phyloP scores from a whole-genome alignment of 2,888 invertebrate genomes.

The Stenolophus ochropezus region DNA sequence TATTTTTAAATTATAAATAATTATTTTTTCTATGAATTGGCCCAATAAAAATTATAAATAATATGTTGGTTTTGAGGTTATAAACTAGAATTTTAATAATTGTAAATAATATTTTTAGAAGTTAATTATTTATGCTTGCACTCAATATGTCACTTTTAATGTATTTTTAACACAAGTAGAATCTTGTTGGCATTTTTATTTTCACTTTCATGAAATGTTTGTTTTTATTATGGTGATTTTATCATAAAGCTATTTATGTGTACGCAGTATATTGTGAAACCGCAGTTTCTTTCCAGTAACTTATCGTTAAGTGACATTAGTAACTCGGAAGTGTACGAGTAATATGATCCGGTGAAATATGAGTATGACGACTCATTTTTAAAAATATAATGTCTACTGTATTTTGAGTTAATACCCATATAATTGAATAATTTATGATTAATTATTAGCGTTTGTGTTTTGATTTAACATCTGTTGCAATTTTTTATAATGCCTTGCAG shows the following conservation, averaged over 20 bases:
- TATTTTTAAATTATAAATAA: constrained; percentile 16
- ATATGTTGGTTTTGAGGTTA: constrained; percentile 18
- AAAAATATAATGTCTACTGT: not conserved
- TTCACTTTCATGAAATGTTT: constrained; percentile 4
- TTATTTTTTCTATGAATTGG: constrained; percentile 1
- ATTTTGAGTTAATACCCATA: constrained; percentile 4
- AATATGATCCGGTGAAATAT: constrained; percentile 12
- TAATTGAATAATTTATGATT: constrained; percentile 17
- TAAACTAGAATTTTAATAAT: constrained; percentile 1
- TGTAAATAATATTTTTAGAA: constrained; percentile 26
- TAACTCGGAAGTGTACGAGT: constrained; percentile 25
- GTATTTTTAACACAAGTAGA: constrained; percentile 9
- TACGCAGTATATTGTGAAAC: not conserved
- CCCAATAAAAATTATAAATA: not conserved
- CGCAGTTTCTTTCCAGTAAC: not conserved
- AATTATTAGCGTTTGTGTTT: not conserved
- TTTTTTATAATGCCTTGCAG: not conserved
- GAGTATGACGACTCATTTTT: not conserved
- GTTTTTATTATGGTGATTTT: constrained; percentile 17
- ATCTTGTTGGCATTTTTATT: constrained; percentile 22
- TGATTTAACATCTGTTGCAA: constrained; percentile 16
- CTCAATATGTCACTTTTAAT: constrained; percentile 16
- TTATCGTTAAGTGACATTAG: not conserved
- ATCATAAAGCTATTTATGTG: constrained; percentile 16
- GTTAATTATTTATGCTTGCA: constrained; percentile 21